These are phyloP conservation scores for Tretioscincus oriximinensis DNA, from an alignment of 2,113 vertebrate species.

Conservation along the genomic window DNA sequence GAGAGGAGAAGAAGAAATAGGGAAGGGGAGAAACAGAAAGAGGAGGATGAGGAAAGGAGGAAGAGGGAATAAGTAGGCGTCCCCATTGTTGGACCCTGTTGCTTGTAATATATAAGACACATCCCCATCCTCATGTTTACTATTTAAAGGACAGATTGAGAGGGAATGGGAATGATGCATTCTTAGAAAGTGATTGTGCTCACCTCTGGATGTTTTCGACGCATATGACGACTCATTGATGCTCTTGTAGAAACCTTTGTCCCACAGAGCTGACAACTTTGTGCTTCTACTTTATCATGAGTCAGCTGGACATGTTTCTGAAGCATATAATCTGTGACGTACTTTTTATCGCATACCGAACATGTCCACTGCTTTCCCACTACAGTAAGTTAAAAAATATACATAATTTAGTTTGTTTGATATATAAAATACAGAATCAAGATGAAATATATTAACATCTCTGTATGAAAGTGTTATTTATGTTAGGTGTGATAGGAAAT, in stretches of 20 bases:
- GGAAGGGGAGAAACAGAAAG: too few species aligned
- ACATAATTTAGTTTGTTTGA: not conserved
- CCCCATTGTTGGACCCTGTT: too few species aligned
- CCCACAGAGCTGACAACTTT: slow-evolving; percentile 94
- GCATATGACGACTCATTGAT: slow-evolving; percentile 95
- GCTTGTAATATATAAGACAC: too few species aligned
- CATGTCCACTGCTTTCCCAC: slow-evolving; percentile 98
- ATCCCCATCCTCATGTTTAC: too few species aligned
- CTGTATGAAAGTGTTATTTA: not conserved
- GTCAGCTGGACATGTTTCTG: slow-evolving; percentile 98
- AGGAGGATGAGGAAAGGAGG: too few species aligned
- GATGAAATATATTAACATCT: not conserved
- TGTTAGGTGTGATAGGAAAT: not conserved
- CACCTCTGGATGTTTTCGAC: slow-evolving; percentile 96
- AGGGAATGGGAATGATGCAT: not conserved
- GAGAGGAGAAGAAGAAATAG: too few species aligned
- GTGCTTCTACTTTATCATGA: slow-evolving; percentile 95
- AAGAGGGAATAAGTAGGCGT: too few species aligned
- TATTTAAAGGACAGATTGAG: too few species aligned
- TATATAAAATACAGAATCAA: not conserved
- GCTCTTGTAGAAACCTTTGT: slow-evolving; percentile 97
- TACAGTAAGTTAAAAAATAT: slow-evolving; percentile 59
- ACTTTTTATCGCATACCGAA: slow-evolving; percentile 93
- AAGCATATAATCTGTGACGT: slow-evolving; percentile 98
- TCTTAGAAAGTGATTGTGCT: slow-evolving; percentile 43